Evolutionary conservation across 2,113 vertebrate species (phyloP).

Genomic region (Craseonycteris thonglongyai): DNA sequence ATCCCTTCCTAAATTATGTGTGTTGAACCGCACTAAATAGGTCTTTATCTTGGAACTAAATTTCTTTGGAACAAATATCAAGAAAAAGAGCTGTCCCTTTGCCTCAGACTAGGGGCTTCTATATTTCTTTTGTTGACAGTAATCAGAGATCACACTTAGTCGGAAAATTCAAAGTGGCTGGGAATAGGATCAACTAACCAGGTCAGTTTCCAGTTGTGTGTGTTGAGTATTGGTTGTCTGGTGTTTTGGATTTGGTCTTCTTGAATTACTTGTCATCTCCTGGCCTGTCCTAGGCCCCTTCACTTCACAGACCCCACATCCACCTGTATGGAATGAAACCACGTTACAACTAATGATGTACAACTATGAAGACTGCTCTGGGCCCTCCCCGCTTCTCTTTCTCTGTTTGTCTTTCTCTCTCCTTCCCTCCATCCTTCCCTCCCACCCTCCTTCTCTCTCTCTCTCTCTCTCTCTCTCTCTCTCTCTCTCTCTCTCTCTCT

Average conservation of each 20-base stretch:
- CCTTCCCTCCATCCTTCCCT: too few species aligned
- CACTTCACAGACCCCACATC: too few species aligned
- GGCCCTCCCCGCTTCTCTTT: too few species aligned
- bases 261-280: background rate
- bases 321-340: too few species aligned
- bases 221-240: background rate
- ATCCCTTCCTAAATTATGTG: background rate
- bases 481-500: too few species aligned
- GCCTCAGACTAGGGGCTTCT: background rate
- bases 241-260: background rate
- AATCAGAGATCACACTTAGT: background rate
- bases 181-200: background rate
- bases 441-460: too few species aligned
- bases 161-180: background rate
- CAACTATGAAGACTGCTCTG: too few species aligned
- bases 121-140: background rate
- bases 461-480: too few species aligned
- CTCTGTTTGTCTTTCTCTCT: too few species aligned
- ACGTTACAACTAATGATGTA: too few species aligned
- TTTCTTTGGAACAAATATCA: background rate
- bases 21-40: background rate
- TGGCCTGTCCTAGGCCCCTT: too few species aligned
- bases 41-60: background rate
- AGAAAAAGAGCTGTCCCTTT: background rate
- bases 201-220: background rate